Base-by-base conservation (phyloP, 2,113 vertebrate species). In the Morphnarchus princeps region DNA sequence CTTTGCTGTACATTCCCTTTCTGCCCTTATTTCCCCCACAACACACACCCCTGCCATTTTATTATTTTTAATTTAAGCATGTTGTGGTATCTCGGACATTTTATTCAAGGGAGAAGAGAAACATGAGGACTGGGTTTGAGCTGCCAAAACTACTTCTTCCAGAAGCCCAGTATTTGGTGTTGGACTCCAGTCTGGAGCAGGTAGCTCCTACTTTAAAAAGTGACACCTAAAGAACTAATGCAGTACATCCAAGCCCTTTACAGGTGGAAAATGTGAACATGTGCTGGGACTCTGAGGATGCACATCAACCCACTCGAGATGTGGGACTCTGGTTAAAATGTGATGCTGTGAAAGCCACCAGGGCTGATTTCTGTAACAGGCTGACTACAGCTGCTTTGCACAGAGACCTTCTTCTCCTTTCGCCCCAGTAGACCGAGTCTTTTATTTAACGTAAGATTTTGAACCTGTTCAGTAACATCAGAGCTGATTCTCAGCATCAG, bases 1-100 rank as follows among this genome's bases (percentile, higher is more conserved):
- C 95, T 67, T 86, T 92, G 87, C 95, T 97, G 97, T 89, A 81
- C 95, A 81, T 97, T 97, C 94, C 93, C 96, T 86, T 81, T 22
- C 85, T 83, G 77, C 70, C 80, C 91, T 26, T 15, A 0, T 17
- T 43, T 21, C 42, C 63, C 74, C 63, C 78, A 8, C 19, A 49
- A 36, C 52, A 34, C 85, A 62, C 22, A 4, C 65, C 66, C 43
- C 55, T 11, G 66, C 83, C 59, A 47, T 94, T 83, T 95, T 85
- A 29, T 29, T 96, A 11, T 77, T 95, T 97, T 93, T 82, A 93
- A 95, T 59, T 83, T 82, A 93, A 96, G 97, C 97, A 90, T 95
- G 93, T 79, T 55, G 79, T 91, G 88, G 49, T 94, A 63, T 89
- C 86, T 86, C 12, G 6, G 45, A 93, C 71, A 10, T 90, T 96